Conservation (phyloP, 2,113 vertebrate genomes). For the Rhinopithecus roxellana region DNA sequence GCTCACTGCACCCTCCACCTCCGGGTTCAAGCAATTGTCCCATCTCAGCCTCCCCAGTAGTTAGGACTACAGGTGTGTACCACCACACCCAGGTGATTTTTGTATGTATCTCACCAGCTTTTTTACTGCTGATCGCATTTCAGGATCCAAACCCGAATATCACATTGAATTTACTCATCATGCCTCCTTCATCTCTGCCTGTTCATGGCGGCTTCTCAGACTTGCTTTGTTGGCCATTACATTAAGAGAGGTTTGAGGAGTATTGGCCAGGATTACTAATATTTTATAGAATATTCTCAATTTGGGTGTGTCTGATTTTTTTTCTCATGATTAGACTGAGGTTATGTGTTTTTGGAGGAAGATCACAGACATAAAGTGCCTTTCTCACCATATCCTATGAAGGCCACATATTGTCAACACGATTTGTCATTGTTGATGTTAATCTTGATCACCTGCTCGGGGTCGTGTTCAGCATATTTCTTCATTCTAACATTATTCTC, state of each 20-base stretch:
- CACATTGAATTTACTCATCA: neutral
- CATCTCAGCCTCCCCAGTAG: too few relatives aligned
- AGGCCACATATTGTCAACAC: fast-evolving
- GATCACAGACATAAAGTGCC: neutral
- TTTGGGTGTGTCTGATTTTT: neutral
- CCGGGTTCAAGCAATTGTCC: too few relatives aligned
- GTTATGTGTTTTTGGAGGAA: neutral
- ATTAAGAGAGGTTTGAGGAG: neutral
- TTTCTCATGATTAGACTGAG: neutral
- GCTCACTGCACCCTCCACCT: too few relatives aligned
- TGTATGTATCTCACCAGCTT: neutral
- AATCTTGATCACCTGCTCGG: neutral
- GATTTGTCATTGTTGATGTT: neutral
- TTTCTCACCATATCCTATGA: neutral
- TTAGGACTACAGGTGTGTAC: too few relatives aligned
- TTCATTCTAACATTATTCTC: neutral
- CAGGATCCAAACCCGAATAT: neutral
- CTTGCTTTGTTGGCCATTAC: neutral
- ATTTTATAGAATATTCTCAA: neutral
- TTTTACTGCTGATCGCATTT: neutral
- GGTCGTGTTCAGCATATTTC: neutral
- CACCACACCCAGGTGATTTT: too few relatives aligned
- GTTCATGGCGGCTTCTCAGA: neutral
- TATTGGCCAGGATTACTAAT: neutral
- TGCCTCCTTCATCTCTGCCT: neutral